Conservation (phyloP, 2,888 invertebrate species). For the Zonitis immaculata region DNA sequence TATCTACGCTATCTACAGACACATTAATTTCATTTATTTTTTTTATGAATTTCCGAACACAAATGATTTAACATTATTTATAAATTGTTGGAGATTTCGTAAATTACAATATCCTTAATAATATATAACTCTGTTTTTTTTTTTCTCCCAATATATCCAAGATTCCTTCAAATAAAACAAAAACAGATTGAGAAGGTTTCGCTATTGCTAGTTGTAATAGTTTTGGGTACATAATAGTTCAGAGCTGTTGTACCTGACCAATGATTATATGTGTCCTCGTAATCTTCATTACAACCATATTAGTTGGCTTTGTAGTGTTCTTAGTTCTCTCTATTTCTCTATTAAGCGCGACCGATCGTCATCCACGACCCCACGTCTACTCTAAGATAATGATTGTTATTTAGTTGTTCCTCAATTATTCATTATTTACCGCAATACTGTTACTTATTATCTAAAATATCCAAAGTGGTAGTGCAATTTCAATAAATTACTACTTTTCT, state of each 20-base stretch:
- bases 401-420: slow-evolving; percentile 45
- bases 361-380: slow-evolving; percentile 39
- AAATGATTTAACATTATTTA: too few species aligned
- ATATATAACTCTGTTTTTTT: too few species aligned
- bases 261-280: slow-evolving; percentile 43
- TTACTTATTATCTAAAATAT: slow-evolving; percentile 27
- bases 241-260: slow-evolving; percentile 4
- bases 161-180: too few species aligned
- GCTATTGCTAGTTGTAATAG: too few species aligned
- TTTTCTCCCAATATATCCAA: too few species aligned
- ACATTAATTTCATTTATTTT: too few species aligned
- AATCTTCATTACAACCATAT: slow-evolving; percentile 45
- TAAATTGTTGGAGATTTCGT: too few species aligned
- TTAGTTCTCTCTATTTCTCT: slow-evolving; percentile 18
- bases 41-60: too few species aligned
- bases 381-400: slow-evolving; percentile 46
- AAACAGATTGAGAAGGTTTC: too few species aligned
- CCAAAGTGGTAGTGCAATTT: background rate
- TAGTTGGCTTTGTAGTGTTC: slow-evolving; percentile 32
- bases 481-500: background rate
- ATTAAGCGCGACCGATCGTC: slow-evolving; percentile 21
- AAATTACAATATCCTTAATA: too few species aligned
- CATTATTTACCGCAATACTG: slow-evolving; percentile 46
- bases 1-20: too few species aligned
- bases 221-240: background rate